Percentiles rank a stretch among this genome's conserved stretches.
Conservation (phyloP, 2,797 vertebrate species). For the Enteromius anoplus region DNA sequence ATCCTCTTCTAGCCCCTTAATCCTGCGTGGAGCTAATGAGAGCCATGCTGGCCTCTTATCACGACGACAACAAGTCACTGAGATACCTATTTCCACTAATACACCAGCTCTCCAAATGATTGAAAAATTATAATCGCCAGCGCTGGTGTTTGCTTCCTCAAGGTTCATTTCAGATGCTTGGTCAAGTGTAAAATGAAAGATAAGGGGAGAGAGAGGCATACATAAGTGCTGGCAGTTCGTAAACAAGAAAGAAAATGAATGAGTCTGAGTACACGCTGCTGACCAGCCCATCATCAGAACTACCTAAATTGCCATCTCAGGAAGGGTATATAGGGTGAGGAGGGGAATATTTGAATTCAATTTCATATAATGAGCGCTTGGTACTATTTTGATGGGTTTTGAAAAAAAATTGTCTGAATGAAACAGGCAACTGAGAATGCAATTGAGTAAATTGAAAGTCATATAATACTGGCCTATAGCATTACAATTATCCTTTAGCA, state of each 20-base stretch:
- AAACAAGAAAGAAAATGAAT: constrained; percentile 50
- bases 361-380: not conserved
- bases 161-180: constrained; percentile 68
- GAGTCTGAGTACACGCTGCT: not conserved
- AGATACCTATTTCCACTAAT: constrained; percentile 62
- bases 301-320: not conserved
- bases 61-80: constrained; percentile 67
- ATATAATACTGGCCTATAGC: not conserved
- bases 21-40: constrained; percentile 79
- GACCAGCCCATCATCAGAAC: constrained; percentile 16
- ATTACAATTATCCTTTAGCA: not conserved
- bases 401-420: not conserved
- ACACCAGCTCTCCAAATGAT: constrained; percentile 71
- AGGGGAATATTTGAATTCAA: not conserved
- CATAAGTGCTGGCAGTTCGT: constrained; percentile 49
- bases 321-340: not conserved
- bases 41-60: constrained; percentile 72
- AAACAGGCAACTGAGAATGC: not conserved
- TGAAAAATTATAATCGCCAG: constrained; percentile 71
- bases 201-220: constrained; percentile 55
- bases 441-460: not conserved
- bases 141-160: constrained; percentile 55
- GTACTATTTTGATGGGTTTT: not conserved
- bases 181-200: constrained; percentile 72
- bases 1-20: constrained; percentile 73